Evolutionary conservation across 2,888 invertebrate genomes (phyloP).

Genomic region (Brachynemurus nebulosus): DNA sequence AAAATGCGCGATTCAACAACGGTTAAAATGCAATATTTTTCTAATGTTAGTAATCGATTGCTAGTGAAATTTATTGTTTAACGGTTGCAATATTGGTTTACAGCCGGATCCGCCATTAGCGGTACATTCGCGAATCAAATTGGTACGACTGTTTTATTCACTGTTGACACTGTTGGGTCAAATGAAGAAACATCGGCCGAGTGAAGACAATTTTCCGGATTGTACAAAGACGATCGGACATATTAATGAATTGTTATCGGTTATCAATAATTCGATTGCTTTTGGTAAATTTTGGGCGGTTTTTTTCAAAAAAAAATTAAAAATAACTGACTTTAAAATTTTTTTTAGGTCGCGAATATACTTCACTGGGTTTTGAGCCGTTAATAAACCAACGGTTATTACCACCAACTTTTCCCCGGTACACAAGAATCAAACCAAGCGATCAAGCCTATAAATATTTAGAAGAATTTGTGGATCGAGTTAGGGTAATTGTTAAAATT

Average conservation of each 20-base stretch:
- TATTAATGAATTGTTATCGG: constrained; percentile 68
- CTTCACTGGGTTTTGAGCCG: constrained; percentile 82
- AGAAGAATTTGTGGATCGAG: constrained; percentile 65
- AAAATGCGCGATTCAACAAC: constrained; percentile 24
- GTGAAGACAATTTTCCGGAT: constrained; percentile 46
- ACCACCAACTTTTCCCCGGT: constrained; percentile 97
- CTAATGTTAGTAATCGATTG: background rate
- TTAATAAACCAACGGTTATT: constrained; percentile 88
- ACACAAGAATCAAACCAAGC: constrained; percentile 77
- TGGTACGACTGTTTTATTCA: constrained; percentile 76
- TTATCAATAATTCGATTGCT: constrained; percentile 43
- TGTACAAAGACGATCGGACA: constrained; percentile 69
- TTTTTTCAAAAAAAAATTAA: too few relatives aligned
- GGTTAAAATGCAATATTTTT: constrained; percentile 9
- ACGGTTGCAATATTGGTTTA: too few relatives aligned
- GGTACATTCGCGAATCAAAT: constrained; percentile 67
- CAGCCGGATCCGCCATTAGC: constrained; percentile 47
- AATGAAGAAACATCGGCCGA: background rate
- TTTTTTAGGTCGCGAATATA: background rate
- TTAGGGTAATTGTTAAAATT: constrained; percentile 71
- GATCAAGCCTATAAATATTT: constrained; percentile 68
- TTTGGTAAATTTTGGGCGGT: too few relatives aligned
- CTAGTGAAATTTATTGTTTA: background rate
- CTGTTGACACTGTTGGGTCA: constrained; percentile 27
- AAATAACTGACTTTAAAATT: too few relatives aligned